phyloP scores from a whole-genome alignment of 1,140 invertebrate species.

The Lepidurus arcticus region DNA sequence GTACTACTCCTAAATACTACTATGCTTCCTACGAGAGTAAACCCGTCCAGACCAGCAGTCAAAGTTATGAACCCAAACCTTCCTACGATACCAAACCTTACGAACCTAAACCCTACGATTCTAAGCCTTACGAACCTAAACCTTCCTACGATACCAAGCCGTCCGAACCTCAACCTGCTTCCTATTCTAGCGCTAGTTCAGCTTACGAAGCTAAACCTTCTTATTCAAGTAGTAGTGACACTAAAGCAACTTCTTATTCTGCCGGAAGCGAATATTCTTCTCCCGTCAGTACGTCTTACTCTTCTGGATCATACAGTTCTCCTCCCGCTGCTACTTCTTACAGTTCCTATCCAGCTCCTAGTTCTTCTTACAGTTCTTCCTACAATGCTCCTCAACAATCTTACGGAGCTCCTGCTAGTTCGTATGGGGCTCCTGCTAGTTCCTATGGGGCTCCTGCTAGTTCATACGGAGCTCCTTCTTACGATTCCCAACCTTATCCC shows the following conservation, averaged over 20 bases:
- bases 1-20: background rate
- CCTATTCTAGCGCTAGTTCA: too few species aligned
- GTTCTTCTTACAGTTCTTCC: conserved; percentile 3
- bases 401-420: conserved; percentile 20
- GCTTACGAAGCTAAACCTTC: background rate
- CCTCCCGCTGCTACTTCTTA: conserved; percentile 22
- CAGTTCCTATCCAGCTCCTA: background rate
- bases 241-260: background rate
- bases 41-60: background rate
- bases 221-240: background rate
- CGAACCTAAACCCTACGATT: background rate
- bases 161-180: too few species aligned
- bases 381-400: background rate
- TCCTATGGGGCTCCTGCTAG: conserved; percentile 19
- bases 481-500: conserved; percentile 11
- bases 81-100: background rate
- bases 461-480: conserved; percentile 12
- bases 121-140: background rate
- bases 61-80: background rate
- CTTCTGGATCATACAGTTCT: background rate
- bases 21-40: background rate
- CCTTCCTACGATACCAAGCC: too few species aligned
- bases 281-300: background rate
- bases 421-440: conserved; percentile 25
- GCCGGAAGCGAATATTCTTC: background rate